Conservation (phyloP, 2,888 invertebrate species). For the Baccha elongata region DNA sequence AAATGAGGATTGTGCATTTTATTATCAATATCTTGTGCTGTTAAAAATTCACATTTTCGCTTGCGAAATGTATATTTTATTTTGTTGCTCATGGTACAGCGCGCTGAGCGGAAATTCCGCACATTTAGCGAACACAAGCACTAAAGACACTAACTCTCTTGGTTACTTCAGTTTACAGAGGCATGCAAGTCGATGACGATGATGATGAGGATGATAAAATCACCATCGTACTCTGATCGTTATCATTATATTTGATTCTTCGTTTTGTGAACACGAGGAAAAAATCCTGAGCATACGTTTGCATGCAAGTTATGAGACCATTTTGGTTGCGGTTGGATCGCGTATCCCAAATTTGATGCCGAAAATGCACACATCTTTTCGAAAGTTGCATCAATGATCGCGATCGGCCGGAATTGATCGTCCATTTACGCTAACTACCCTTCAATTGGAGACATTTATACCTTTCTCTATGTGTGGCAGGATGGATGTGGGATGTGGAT, state of each 20-base stretch:
- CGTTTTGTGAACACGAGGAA: constrained; percentile 32
- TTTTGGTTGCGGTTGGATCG: background rate
- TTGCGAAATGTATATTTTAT: constrained; percentile 57
- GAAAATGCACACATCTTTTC: constrained; percentile 43
- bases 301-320: constrained; percentile 58
- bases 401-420: constrained; percentile 65
- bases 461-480: constrained; percentile 48
- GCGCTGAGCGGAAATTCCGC: constrained; percentile 47
- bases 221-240: constrained; percentile 56
- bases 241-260: constrained; percentile 70
- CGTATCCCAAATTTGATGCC: constrained; percentile 47
- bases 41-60: constrained; percentile 63
- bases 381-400: constrained; percentile 25
- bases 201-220: constrained; percentile 48
- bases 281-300: constrained; percentile 43
- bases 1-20: constrained; percentile 67
- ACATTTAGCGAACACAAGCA: constrained; percentile 6
- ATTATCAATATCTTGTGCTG: constrained; percentile 69
- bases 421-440: constrained; percentile 71
- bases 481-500: constrained; percentile 20
- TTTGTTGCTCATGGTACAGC: background rate
- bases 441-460: constrained; percentile 70
- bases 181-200: constrained; percentile 41
- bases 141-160: background rate
- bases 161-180: background rate